A percentile compares a stretch with the other conserved stretches of the same genome.
phyloP scores from a whole-genome alignment of 2,113 vertebrate genomes.

The Anguilla rostrata region DNA sequence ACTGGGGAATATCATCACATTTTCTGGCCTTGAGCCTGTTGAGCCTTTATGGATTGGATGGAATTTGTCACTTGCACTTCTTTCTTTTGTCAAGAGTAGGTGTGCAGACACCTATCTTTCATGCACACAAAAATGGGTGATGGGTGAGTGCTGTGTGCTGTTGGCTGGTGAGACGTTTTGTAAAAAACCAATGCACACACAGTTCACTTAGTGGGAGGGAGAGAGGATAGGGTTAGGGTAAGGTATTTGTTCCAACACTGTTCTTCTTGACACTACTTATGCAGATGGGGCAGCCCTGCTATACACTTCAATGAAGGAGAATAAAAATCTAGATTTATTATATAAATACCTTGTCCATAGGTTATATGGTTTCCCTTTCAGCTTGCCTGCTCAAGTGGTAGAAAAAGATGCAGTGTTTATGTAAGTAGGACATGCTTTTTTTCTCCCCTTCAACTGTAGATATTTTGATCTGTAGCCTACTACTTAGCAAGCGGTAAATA shows the following conservation, averaged over 20 bases:
- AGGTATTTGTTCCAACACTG: neutral
- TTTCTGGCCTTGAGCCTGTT: neutral
- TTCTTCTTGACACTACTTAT: conserved; percentile 65
- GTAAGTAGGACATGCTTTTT: conserved; percentile 76
- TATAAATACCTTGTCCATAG: conserved; percentile 85
- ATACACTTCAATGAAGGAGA: conserved; percentile 85
- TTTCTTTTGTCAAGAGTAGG: neutral
- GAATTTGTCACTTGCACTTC: neutral
- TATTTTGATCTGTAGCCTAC: neutral
- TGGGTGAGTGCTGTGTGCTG: neutral
- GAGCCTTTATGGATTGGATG: neutral
- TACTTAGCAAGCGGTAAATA: no score
- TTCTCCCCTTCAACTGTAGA: neutral
- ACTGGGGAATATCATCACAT: neutral
- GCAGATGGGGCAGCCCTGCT: conserved; percentile 84
- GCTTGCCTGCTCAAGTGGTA: conserved; percentile 88
- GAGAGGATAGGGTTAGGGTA: neutral
- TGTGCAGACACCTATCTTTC: neutral
- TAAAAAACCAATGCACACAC: neutral
- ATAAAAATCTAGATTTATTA: conserved; percentile 83
- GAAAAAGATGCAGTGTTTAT: conserved; percentile 98
- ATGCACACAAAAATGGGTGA: neutral
- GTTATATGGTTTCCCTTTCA: conserved; percentile 88
- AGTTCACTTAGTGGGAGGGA: neutral
- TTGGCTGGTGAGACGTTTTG: neutral